A percentile compares a stretch with the other conserved stretches of the same genome.
Evolutionary conservation across 2,113 vertebrate species (phyloP).

Genomic region (Lepus timidus): DNA sequence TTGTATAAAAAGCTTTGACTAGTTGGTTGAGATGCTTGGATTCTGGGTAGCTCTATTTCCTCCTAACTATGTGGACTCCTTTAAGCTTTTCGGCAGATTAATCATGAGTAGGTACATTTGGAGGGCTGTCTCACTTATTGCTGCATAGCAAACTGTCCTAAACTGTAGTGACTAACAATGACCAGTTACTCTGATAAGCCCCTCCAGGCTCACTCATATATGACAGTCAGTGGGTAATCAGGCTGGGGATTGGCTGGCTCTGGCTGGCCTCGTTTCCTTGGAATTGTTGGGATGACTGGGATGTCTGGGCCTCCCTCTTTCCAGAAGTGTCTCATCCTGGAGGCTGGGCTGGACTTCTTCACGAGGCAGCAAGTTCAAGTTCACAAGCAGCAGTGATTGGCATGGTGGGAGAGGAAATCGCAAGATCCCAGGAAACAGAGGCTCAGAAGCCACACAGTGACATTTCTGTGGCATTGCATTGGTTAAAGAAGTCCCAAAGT

Average conservation of each 20-base stretch:
- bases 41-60: not conserved
- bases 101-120: not conserved
- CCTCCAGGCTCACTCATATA: not conserved
- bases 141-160: not conserved
- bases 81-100: not conserved
- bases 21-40: not conserved
- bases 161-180: not conserved
- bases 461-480: not conserved
- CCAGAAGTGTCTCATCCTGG: not conserved
- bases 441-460: not conserved
- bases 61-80: not conserved
- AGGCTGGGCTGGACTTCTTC: not conserved
- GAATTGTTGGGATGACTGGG: not conserved
- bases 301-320: not conserved
- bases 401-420: not conserved
- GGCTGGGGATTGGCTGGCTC: not conserved
- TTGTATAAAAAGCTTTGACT: slow-evolving; percentile 35
- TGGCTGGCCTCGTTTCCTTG: not conserved
- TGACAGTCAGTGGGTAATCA: not conserved
- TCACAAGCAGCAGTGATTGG: no score
- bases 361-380: not conserved
- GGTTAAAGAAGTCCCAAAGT: not conserved
- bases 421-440: not conserved
- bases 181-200: not conserved
- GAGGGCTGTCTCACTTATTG: not conserved